Conservation (phyloP, 30 jellyfish, hydroid and myxozoan species). For the Catostylus mosaicus region DNA sequence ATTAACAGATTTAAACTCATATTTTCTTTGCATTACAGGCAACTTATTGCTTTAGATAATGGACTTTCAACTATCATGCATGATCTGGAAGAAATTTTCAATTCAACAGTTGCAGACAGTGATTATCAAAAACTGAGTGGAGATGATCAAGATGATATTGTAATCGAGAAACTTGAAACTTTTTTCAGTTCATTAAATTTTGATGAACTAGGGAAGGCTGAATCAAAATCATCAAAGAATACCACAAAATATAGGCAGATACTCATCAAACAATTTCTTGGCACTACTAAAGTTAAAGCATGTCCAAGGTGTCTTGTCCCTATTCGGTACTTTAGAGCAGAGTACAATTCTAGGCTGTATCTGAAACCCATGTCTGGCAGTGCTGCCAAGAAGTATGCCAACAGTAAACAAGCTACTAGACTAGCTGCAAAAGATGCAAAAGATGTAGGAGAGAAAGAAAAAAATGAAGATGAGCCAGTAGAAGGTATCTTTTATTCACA, state of each 20-base stretch:
- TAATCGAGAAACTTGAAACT: constrained; percentile 59
- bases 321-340: constrained; percentile 74
- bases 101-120: constrained; percentile 47
- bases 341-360: constrained; percentile 80
- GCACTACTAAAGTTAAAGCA: constrained; percentile 50
- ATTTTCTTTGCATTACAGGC: constrained; percentile 55
- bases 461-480: neutral
- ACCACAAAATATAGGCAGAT: constrained; percentile 67
- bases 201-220: constrained; percentile 4
- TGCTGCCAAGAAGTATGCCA: constrained; percentile 50
- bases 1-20: neutral
- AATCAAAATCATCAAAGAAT: constrained; percentile 59
- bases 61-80: constrained; percentile 71
- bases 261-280: constrained; percentile 66
- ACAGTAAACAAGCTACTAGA: neutral
- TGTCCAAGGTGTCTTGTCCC: constrained; percentile 88
- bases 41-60: constrained; percentile 66
- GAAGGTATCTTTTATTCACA: neutral
- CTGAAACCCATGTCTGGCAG: constrained; percentile 61
- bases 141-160: constrained; percentile 44
- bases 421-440: neutral
- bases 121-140: constrained; percentile 38
- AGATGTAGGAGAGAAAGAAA: neutral
- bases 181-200: constrained; percentile 13
- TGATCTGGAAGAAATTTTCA: constrained; percentile 64